These are phyloP conservation scores for Carduelis carduelis DNA, from an alignment of 2,797 vertebrate species.

Conservation along the genomic window DNA sequence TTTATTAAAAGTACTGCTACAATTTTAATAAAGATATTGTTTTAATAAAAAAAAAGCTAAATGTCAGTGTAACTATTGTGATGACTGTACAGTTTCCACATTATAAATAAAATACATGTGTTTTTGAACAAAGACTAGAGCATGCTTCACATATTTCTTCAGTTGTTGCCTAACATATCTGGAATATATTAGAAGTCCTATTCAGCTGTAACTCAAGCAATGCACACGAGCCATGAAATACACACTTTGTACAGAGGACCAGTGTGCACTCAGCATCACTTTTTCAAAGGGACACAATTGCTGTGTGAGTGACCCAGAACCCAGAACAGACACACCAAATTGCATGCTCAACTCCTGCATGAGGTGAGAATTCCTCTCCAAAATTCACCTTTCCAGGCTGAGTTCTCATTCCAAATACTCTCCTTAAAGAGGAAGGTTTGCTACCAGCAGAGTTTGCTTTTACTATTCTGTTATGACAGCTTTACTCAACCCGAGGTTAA, in stretches of 20 bases:
- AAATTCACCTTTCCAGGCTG: neutral
- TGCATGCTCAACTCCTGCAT: neutral
- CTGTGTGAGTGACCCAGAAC: neutral
- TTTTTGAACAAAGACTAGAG: constrained; percentile 9
- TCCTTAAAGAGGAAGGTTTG: neutral
- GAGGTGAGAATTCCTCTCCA: neutral
- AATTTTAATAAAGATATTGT: neutral
- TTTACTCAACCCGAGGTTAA: constrained; percentile 4
- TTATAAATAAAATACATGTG: constrained; percentile 40
- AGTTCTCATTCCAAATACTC: neutral
- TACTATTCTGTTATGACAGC: neutral
- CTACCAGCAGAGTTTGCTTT: neutral
- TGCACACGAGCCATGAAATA: neutral
- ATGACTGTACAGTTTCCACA: neutral
- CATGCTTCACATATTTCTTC: neutral
- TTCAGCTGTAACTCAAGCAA: neutral
- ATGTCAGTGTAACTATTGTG: neutral
- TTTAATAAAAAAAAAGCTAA: neutral
- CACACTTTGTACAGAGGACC: neutral
- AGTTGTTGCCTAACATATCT: constrained; percentile 30
- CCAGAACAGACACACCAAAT: neutral
- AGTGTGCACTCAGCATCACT: neutral
- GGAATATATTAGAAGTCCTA: constrained; percentile 38
- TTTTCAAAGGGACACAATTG: neutral
- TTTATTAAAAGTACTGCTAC: neutral